Base-by-base conservation (phyloP, 2,797 vertebrate genomes). In the Okamejei kenojei region DNA sequence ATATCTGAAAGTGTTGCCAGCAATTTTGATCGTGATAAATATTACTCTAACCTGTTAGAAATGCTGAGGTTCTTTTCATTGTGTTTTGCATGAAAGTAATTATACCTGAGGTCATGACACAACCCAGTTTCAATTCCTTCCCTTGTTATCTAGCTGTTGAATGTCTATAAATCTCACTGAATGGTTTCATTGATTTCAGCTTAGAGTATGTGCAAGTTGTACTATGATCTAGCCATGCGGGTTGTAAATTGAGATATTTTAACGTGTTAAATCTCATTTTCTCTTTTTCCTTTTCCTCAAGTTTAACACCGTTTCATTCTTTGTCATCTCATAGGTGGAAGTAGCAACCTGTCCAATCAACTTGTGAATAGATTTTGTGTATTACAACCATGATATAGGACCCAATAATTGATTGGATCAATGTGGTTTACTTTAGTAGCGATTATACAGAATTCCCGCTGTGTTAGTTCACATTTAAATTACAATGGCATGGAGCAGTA, bases 251-350 rank as follows among this genome's bases (percentile, higher is more conserved):
- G n/a, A 61, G 61, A 68, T 35, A 35, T 32, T 68, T 68, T 88
- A 68, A 88, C 38, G 65, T 88, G 84, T 88, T 88, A 68, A 88
- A 32, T 68, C 17, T 38, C 15, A 68, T 35, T 88, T 88, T 88
- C 82, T 61, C 84, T 88, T 65, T 88, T 88, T 17, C n/a, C 35
- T 88, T 88, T 68, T 88, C 61, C 32, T 88, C 84, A n/a, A 68
- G 84, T 32, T 68, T 68, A 88, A 35, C 58, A 63, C 84, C n/a
- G 13, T 86, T 68, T 88, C n/a, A 88, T 65, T 63, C n/a, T 61
- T 65, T 86, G 61, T 86, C 13, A 63, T n/a, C 82, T 63, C 32
- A 78, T 15, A 88, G n/a, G 32, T 88, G 32, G 29, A 54, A 84
- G 10, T 84, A 61, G 9, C 54, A 61, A 68, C 63, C 61, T n/a